These are phyloP conservation scores for Buphagus erythrorhynchus DNA, from an alignment of 2,797 vertebrate genomes.

Conservation along the genomic window DNA sequence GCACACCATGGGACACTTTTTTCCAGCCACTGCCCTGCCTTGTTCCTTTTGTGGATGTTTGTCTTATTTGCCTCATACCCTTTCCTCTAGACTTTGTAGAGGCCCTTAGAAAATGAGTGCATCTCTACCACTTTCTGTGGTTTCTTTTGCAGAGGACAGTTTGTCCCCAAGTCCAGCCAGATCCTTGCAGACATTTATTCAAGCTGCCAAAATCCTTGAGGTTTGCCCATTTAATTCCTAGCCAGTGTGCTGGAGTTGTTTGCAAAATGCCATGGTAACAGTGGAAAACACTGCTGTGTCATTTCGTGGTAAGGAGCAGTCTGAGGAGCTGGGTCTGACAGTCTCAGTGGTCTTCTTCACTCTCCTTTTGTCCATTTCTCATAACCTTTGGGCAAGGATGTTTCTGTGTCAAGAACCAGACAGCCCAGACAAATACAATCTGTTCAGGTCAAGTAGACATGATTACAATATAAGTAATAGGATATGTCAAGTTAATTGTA, in stretches of 20 bases:
- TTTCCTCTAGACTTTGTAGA: background rate
- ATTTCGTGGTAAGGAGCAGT: background rate
- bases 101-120: background rate
- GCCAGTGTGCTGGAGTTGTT: background rate
- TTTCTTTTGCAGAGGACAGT: slow-evolving; percentile 20
- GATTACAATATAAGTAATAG: background rate
- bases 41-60: background rate
- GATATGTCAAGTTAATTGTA: background rate
- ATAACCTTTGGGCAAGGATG: background rate
- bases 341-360: background rate
- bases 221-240: slow-evolving; percentile 38
- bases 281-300: slow-evolving; percentile 31
- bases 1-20: background rate
- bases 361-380: background rate
- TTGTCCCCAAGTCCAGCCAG: slow-evolving; percentile 8
- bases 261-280: background rate
- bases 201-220: slow-evolving; percentile 19
- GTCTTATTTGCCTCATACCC: background rate
- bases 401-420: background rate
- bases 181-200: slow-evolving; percentile 14
- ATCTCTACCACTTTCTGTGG: background rate
- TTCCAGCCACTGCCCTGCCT: background rate
- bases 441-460: background rate
- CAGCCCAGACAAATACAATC: background rate
- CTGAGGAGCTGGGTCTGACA: background rate